Evolutionary conservation across 2,113 vertebrate species (phyloP), one percentile per base, ranked within the genome.

Genomic region (Serilophus lunatus): DNA sequence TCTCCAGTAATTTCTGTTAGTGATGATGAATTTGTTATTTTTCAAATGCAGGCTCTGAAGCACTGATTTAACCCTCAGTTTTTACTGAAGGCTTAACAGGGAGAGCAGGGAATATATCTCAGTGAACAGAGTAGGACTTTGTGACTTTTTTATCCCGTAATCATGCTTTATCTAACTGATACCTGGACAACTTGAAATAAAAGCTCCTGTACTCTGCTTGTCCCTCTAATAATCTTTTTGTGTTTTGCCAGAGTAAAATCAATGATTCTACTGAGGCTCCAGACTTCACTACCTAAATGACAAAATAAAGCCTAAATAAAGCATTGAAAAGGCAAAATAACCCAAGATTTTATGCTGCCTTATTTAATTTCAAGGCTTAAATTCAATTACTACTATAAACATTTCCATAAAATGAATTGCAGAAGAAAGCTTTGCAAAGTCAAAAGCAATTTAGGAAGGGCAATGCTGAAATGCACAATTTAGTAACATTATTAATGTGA

Each of bases 371-470:
- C 79, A 89, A 93, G 89, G 56, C 64, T 88, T 72, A 95, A 94
- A 96, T 95, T 96, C 84, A 94, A 95, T 97, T 97, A 89, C 79
- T 51, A 90, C 77, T 64, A 94, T 96, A 95, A 76, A 96, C 28
- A 95, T 96, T 95, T 95, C 60, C 20, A 91, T 53, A 90, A 97
- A 96, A 96, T 92, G 77, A 97, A 88, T 93, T 91, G 70, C 87
- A 78, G 93, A 97, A 94, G 85, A 82, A 96, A 96, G 51, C 54
- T 96, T 53, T 94, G 60, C 74, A 95, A 95, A 96, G 86, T 97
- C 90, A 97, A 93, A 95, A 92, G 54, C 87, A 97, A 92, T 96
- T 98, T 95, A 91, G 70, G 95, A 97, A 98, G 93, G 95, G 94
- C 78, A 94, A 70, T 76, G 93, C 65, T 96, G 95, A 97, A 97